phyloP scores from a whole-genome alignment of 2,797 vertebrate species.

The Philypnodon macrostomus region DNA sequence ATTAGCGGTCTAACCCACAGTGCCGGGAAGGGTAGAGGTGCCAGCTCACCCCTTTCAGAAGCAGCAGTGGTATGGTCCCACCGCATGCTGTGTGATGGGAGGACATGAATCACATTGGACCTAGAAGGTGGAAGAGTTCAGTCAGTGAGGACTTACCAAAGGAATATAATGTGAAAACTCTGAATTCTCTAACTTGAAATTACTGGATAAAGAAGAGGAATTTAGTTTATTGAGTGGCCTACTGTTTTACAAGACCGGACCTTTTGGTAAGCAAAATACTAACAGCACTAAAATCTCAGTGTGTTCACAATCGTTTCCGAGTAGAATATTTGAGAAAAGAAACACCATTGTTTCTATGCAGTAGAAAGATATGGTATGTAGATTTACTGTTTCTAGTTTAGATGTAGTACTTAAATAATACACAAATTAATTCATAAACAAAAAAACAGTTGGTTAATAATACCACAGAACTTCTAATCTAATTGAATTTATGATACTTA shows the following conservation, averaged over 20 bases:
- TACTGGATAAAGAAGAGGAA: constrained; percentile 4
- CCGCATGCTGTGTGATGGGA: constrained; percentile 53
- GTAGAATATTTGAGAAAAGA: too few relatives aligned
- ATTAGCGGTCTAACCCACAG: constrained; percentile 38
- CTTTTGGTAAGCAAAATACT: constrained; percentile 49
- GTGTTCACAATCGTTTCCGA: too few relatives aligned
- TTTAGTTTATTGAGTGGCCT: neutral
- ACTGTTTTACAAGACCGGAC: constrained; percentile 4
- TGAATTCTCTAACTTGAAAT: neutral
- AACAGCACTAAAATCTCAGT: too few relatives aligned
- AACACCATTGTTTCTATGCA: too few relatives aligned
- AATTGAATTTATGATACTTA: too few relatives aligned
- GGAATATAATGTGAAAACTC: neutral
- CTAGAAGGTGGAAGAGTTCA: constrained; percentile 17
- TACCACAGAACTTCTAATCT: too few relatives aligned
- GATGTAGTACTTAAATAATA: too few relatives aligned
- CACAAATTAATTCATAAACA: too few relatives aligned
- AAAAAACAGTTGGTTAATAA: too few relatives aligned
- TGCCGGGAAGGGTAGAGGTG: constrained; percentile 48
- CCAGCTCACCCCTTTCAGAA: constrained; percentile 68
- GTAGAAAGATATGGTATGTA: too few relatives aligned
- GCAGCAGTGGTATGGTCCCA: too few relatives aligned
- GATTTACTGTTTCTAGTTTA: too few relatives aligned
- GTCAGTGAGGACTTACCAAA: constrained; percentile 3
- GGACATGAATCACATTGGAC: constrained; percentile 49